Base-by-base conservation (phyloP, 2,888 invertebrate species). In the Drosophila meridiana region DNA sequence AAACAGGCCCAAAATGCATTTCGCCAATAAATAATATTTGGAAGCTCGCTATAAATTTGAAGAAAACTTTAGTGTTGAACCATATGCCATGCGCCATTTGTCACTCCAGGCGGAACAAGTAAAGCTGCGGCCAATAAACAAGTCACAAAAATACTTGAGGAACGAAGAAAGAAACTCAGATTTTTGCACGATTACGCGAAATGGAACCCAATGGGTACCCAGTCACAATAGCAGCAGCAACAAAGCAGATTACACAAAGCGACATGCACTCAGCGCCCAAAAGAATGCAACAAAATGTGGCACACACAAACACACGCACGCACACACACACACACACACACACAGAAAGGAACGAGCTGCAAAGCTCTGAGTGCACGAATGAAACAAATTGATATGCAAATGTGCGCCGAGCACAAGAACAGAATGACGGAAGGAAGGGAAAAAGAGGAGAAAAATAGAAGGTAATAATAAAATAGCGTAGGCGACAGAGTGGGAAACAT, bases 311-410 rank as follows among this genome's bases (percentile, higher is more conserved):
- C 36, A 36, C 36, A 36, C 36, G 11, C 3, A n/a, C 42, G 14
- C 13, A 14, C 40, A 26, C 20, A 43, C 9, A 26, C 45, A 45
- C 11, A 26, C 45, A 13, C 45, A 6, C 30, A 57, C 50, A 60
- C 36, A 36, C 26, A 62, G 5, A 14, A 40, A 52, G 30, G 26
- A 66, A 66, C 52, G 58, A 76, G 55, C 56, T 64, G 76, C 73
- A 61, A 59, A 72, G 78, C 79, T 75, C 65, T 76, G 75, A 78
- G 79, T 78, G 74, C 70, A 69, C 80, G 90, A 90, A 89, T 83
- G 78, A 74, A 85, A 89, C 84, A 85, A 85, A 85, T 85, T 85
- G 84, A 90, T 90, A 85, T 85, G 90, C 74, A 83, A 80, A 88
- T 84, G 78, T 73, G 70, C 55, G 58, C 47, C 48, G 13, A 47